phyloP scores from a whole-genome alignment of 2,113 vertebrate species.

The Varanus salvator region DNA sequence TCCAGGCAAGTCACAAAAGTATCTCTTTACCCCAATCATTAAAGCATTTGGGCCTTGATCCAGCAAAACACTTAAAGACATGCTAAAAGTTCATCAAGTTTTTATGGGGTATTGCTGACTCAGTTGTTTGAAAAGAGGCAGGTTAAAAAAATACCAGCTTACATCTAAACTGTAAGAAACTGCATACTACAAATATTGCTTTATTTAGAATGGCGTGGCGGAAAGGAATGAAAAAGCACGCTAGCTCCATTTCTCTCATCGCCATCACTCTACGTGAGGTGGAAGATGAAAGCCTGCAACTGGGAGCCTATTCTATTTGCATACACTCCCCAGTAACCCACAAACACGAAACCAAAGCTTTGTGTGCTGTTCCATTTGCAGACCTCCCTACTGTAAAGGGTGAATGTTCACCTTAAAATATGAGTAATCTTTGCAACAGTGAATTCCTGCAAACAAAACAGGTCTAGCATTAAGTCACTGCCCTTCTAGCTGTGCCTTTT shows the following conservation, averaged over 20 bases:
- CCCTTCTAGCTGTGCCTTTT: too few species aligned
- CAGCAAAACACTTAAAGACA: slow-evolving; percentile 13
- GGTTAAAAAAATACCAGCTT: not conserved
- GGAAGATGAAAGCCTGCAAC: not conserved
- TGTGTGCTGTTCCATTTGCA: not conserved
- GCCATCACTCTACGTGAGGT: too few species aligned
- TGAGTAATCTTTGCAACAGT: not conserved
- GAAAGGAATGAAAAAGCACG: too few species aligned
- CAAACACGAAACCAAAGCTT: not conserved
- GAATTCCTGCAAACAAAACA: not conserved
- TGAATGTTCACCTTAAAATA: not conserved
- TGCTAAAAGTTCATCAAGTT: slow-evolving; percentile 15
- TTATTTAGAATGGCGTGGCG: not conserved
- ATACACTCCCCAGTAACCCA: not conserved
- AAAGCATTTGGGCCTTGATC: slow-evolving; percentile 14
- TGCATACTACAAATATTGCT: not conserved
- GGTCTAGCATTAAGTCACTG: too few species aligned
- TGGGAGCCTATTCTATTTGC: not conserved
- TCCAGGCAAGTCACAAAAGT: slow-evolving; percentile 13
- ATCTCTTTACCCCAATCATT: not conserved
- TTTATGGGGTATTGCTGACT: slow-evolving; percentile 3
- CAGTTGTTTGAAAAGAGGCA: not conserved
- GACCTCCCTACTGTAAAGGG: not conserved
- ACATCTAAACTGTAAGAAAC: not conserved
- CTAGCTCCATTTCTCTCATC: not conserved